Evolutionary conservation across 2,888 invertebrate genomes (phyloP), one percentile per base, ranked within the genome.

Genomic region (Campoplex nolae): DNA sequence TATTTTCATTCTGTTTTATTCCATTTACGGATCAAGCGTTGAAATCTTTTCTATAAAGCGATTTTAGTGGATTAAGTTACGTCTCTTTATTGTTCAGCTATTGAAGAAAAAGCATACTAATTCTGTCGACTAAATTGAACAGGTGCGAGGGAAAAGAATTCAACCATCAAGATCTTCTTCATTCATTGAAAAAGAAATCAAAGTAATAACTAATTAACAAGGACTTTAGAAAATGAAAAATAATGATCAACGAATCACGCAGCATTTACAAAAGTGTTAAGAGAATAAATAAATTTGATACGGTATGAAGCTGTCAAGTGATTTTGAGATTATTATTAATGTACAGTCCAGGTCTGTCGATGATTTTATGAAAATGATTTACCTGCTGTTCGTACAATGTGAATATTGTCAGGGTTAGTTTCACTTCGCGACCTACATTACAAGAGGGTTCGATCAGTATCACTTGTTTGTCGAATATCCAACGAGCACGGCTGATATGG

Each of bases 391-490:
- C 51, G 73, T 1, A 51, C 28, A 32, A 62, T 38, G 35, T 28
- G 32, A 82, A 48, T 67, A 85, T 80, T 76, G 65, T 62, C 67
- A 32, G 65, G 68, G 79, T 85, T 70, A 62, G 77, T 83, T 76
- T 48, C 74, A 89, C 84, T 65, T 62, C 81, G 62, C 82, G 84
- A 88, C 88, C 90, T 90, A 90, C 89, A 90, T 92, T 89, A 90
- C 88, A 88, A 84, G 56, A 56, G 68, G 77, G 89, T 89, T 90
- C 88, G 91, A 91, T 91, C 89, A 87, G 90, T 90, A 89, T 91
- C 89, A 82, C 86, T 83, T 90, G 91, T 91, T 91, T 91, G 89
- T 88, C 88, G 89, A 90, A 89, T 90, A 88, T 85, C 85, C 87
- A 85, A 88, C 85, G 80, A 86, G 84, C 84, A 77, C 75, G 84